A percentile compares a stretch with the other conserved stretches of the same genome.
These are phyloP conservation scores for Ischnus inquisitorius DNA, from an alignment of 2,888 invertebrate genomes.

Conservation along the genomic window DNA sequence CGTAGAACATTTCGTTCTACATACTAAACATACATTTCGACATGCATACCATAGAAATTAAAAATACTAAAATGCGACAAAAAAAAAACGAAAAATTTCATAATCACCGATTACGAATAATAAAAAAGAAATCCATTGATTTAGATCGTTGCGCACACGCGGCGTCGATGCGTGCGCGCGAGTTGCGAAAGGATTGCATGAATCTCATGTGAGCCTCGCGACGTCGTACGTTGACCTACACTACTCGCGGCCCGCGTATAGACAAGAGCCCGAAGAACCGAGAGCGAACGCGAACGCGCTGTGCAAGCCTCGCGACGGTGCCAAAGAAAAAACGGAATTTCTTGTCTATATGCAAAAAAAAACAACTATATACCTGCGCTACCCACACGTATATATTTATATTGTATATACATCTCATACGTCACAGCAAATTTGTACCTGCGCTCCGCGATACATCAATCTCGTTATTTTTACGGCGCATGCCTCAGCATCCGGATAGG, in stretches of 20 bases:
- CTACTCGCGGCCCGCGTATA: conserved; percentile 11
- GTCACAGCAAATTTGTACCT: conserved; percentile 78
- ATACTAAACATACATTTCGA: too few species aligned
- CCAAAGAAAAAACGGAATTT: not conserved
- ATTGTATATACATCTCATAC: conserved; percentile 69
- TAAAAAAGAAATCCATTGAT: not conserved
- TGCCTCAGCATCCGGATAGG: conserved; percentile 83
- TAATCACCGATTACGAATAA: not conserved
- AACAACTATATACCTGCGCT: conserved; percentile 9
- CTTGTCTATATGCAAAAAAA: conserved; percentile 27
- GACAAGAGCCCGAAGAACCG: conserved; percentile 1
- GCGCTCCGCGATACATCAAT: conserved; percentile 85
- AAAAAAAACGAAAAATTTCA: too few species aligned
- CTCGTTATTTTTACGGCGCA: conserved; percentile 83
- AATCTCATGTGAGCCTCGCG: conserved; percentile 19
- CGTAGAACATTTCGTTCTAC: too few species aligned
- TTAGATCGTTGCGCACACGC: too few species aligned
- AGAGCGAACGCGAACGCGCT: not conserved
- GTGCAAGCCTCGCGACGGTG: not conserved
- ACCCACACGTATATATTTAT: conserved; percentile 15
- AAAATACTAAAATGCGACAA: not conserved
- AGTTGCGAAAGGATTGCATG: not conserved
- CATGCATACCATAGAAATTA: too few species aligned
- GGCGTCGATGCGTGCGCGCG: too few species aligned
- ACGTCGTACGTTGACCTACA: conserved; percentile 51